Base-by-base conservation (phyloP, 2,113 vertebrate species). In the Gavia stellata region DNA sequence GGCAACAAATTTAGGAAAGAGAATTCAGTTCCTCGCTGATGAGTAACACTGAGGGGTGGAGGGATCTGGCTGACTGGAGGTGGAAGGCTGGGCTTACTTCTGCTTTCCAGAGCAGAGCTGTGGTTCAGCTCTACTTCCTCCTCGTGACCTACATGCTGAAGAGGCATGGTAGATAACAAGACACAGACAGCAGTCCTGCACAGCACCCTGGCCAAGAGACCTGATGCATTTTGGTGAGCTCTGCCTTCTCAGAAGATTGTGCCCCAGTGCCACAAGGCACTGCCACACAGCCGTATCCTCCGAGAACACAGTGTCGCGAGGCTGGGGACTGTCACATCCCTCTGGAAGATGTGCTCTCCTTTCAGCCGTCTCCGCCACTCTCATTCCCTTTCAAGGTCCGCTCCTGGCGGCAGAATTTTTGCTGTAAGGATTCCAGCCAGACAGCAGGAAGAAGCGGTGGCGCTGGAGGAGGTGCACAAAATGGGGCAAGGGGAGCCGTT, bases 101-200 rank as follows among this genome's bases (percentile, higher is more conserved):
- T n/a, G 94, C 97, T 97, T 97, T 97, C 92, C 81, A 95, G 87
- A 93, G 72, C 74, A 68, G 53, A 45, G 74, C 89, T 96, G 96
- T 96, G 95, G 95, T 97, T 94, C 81, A 79, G 81, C 52, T 72
- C 62, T 72, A 28, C 92, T 97, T 97, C 97, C 97, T 96, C 91
- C 1, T 78, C 17, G 52, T 92, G 91, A 93, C 89, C 88, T 87
- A 94, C 82, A 95, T 84, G 94, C 86, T 77, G 70, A 81, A 62
- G 61, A 92, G 55, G 31, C 86, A 62, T 70, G 81, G 81, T 42
- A 90, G 83, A 96, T 49, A 78, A 78, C 50, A 72, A 93, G 71
- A 40, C 68, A 79, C 75, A 47, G 50, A 11, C 45, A 5, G 28
- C 19, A 26, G 53, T 81, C 42, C 61, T 61, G 40, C 68, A 42